Percentiles rank a stretch among this genome's conserved stretches.
Evolutionary conservation across 2,888 invertebrate species (phyloP).

Genomic region (Acrocera orbiculus): DNA sequence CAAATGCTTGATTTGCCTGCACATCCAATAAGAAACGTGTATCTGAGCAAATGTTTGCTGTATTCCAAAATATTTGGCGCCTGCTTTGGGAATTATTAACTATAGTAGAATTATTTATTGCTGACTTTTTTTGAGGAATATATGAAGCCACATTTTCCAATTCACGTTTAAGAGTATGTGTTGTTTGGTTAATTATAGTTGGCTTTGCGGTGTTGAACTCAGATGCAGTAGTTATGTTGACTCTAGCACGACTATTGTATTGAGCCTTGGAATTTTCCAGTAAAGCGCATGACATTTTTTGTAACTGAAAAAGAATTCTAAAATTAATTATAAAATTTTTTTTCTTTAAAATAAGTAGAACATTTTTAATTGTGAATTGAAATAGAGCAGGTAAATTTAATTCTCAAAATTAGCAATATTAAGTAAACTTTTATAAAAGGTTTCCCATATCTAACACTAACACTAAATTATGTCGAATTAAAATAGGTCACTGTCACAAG

Average conservation of each 20-base stretch:
- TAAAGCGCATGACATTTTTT: constrained; percentile 28
- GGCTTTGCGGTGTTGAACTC: too few species aligned
- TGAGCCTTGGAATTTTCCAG: constrained; percentile 29
- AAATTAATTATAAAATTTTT: too few species aligned
- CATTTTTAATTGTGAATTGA: background rate
- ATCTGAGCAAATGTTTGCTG: constrained; percentile 35
- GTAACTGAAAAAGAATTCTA: constrained; percentile 16
- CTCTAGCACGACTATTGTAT: constrained; percentile 17
- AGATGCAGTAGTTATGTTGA: constrained; percentile 1
- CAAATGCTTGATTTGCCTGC: constrained; percentile 29
- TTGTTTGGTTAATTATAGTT: constrained; percentile 6
- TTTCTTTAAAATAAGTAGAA: too few species aligned
- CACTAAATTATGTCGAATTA: too few species aligned
- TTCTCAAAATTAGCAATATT: background rate
- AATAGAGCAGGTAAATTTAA: background rate
- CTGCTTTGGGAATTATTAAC: too few species aligned
- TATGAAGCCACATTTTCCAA: background rate
- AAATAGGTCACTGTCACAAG: too few species aligned
- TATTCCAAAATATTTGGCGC: constrained; percentile 38
- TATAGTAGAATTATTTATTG: background rate
- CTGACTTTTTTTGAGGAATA: background rate
- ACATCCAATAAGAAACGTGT: constrained; percentile 43
- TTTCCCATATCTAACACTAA: too few species aligned
- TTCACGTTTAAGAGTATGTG: constrained; percentile 4
- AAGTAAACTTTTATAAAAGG: too few species aligned